Conservation (phyloP, 2,113 vertebrate genomes). For the Eonycteris spelaea region DNA sequence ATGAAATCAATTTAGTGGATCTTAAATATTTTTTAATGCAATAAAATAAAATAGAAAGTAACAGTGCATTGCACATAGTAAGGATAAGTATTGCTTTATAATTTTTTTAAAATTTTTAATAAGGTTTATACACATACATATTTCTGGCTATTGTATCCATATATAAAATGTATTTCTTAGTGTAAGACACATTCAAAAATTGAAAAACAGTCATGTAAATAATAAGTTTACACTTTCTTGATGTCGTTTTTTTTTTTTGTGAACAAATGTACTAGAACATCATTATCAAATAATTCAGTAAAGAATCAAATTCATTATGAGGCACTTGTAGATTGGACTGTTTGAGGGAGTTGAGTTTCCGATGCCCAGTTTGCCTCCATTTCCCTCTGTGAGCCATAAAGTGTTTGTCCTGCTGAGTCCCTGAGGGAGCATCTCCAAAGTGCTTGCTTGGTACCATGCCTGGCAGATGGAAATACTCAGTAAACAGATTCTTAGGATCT, state of each 20-base stretch:
- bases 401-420: neutral
- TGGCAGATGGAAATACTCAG: neutral
- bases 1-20: neutral
- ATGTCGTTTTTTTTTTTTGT: neutral
- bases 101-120: neutral
- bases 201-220: neutral
- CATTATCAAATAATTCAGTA: neutral
- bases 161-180: neutral
- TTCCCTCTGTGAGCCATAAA: neutral
- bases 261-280: neutral
- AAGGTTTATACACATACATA: neutral
- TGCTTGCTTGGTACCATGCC: neutral
- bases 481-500: neutral
- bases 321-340: neutral
- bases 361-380: neutral
- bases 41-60: slow-evolving; percentile 17
- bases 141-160: neutral
- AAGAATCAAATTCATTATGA: neutral
- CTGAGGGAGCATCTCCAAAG: neutral
- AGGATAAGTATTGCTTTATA: neutral
- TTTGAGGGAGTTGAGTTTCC: neutral
- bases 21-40: neutral
- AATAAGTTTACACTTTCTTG: neutral
- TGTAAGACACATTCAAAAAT: neutral
- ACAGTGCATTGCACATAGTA: neutral